Conservation (phyloP, 2,888 invertebrate species). For the Melanotus villosus region DNA sequence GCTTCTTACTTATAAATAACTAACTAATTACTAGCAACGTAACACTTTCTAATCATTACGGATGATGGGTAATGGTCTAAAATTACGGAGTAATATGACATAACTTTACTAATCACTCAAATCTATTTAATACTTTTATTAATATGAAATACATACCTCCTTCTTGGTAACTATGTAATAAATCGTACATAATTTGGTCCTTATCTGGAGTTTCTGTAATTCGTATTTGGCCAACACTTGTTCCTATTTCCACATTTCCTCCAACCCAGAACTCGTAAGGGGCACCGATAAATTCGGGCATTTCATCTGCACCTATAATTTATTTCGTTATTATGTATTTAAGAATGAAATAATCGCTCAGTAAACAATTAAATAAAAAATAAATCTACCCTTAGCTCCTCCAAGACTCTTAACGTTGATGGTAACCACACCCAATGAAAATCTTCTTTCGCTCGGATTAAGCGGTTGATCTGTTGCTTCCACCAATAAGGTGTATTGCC, state of each 20-base stretch:
- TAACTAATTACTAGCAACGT: too few species aligned
- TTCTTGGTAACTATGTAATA: conserved; percentile 87
- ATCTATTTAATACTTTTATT: too few species aligned
- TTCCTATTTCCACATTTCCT: conserved; percentile 86
- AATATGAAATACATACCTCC: conserved; percentile 81
- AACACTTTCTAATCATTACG: too few species aligned
- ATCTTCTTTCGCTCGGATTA: conserved; percentile 87
- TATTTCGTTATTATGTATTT: not conserved
- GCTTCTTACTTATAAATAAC: too few species aligned
- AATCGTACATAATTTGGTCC: conserved; percentile 79
- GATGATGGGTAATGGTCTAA: too few species aligned
- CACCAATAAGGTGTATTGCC: conserved; percentile 85
- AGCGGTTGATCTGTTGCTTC: conserved; percentile 88
- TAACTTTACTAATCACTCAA: too few species aligned
- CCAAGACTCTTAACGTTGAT: conserved; percentile 78
- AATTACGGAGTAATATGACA: too few species aligned
- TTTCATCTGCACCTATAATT: conserved; percentile 64
- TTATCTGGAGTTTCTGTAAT: conserved; percentile 80
- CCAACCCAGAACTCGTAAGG: conserved; percentile 95
- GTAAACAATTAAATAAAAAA: not conserved
- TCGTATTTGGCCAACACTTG: conserved; percentile 88
- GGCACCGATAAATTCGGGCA: conserved; percentile 85
- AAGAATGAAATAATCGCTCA: not conserved
- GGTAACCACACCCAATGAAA: conserved; percentile 88
- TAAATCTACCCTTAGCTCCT: conserved; percentile 63